Evolutionary conservation across 2,888 invertebrate genomes (phyloP).

Genomic region (Ligdia adustata): DNA sequence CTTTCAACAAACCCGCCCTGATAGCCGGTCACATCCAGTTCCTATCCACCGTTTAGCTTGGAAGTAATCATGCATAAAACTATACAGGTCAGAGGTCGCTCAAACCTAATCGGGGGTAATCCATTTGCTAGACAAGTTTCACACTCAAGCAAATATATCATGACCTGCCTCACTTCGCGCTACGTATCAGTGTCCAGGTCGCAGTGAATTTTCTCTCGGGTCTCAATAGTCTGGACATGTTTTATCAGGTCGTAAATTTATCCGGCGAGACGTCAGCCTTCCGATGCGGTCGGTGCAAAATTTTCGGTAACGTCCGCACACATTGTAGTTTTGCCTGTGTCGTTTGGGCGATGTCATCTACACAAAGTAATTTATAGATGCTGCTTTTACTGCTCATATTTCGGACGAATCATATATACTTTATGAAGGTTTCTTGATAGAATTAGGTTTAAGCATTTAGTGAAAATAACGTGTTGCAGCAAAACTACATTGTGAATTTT

Average conservation of each 20-base stretch:
- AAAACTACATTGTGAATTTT: too few relatives aligned
- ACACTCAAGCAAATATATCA: conserved; percentile 52
- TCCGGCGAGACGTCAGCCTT: conserved; percentile 67
- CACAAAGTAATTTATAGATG: not conserved
- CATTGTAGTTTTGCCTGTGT: not conserved
- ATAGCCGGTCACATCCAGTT: conserved; percentile 21
- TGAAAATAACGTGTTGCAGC: too few relatives aligned
- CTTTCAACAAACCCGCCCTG: too few relatives aligned
- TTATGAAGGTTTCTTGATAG: too few relatives aligned
- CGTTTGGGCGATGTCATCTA: not conserved
- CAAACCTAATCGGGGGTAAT: conserved; percentile 76
- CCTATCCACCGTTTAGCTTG: conserved; percentile 41
- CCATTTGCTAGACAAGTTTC: conserved; percentile 76
- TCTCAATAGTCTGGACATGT: conserved; percentile 59
- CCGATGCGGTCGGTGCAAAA: conserved; percentile 61
- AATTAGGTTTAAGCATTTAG: not conserved
- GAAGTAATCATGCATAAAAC: conserved; percentile 70
- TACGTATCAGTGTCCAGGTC: not conserved
- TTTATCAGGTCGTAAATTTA: conserved; percentile 80
- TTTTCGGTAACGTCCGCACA: conserved; percentile 44
- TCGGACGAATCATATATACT: not conserved
- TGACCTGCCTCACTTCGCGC: conserved; percentile 50
- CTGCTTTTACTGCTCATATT: not conserved
- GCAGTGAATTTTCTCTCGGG: conserved; percentile 54
- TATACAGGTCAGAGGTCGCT: conserved; percentile 70